Evolutionary conservation across 2,888 invertebrate species (phyloP).

Genomic region (Spisula subtruncata): DNA sequence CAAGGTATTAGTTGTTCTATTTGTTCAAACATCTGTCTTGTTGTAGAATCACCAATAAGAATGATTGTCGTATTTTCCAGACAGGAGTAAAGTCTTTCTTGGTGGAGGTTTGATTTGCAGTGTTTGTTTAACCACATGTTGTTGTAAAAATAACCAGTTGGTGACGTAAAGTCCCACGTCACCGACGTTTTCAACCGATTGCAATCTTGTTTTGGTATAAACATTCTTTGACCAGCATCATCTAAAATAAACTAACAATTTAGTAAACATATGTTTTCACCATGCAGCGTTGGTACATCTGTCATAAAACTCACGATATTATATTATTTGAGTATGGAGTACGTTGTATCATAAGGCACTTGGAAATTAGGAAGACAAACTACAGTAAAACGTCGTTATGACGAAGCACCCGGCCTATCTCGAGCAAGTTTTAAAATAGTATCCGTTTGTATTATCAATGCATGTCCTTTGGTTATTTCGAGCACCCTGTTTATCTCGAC

Average conservation of each 20-base stretch:
- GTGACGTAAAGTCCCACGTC: conserved; percentile 40
- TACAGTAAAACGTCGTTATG: too few species aligned
- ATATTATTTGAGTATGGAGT: too few species aligned
- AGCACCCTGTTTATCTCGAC: too few species aligned
- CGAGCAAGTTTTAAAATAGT: too few species aligned
- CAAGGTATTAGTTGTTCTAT: conserved; percentile 54
- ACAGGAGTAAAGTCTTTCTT: conserved; percentile 11
- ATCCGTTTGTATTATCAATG: too few species aligned
- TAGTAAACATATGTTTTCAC: too few species aligned
- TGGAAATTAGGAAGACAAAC: too few species aligned
- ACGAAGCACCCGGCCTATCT: too few species aligned
- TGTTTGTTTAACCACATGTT: conserved; percentile 38
- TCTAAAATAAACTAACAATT: neutral
- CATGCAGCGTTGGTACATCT: too few species aligned
- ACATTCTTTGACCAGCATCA: neutral
- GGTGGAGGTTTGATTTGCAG: conserved; percentile 12
- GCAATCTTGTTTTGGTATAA: conserved; percentile 14
- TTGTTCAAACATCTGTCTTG: conserved; percentile 52
- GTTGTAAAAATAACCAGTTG: conserved; percentile 46
- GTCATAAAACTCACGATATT: too few species aligned
- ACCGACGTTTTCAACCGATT: neutral
- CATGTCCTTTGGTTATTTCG: too few species aligned
- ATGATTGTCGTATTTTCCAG: conserved; percentile 49
- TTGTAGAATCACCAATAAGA: conserved; percentile 63
- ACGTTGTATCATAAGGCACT: too few species aligned